A percentile compares a stretch with the other conserved stretches of the same genome.
phyloP scores from a whole-genome alignment of 2,113 vertebrate genomes.

The Ceyx cyanopectus region DNA sequence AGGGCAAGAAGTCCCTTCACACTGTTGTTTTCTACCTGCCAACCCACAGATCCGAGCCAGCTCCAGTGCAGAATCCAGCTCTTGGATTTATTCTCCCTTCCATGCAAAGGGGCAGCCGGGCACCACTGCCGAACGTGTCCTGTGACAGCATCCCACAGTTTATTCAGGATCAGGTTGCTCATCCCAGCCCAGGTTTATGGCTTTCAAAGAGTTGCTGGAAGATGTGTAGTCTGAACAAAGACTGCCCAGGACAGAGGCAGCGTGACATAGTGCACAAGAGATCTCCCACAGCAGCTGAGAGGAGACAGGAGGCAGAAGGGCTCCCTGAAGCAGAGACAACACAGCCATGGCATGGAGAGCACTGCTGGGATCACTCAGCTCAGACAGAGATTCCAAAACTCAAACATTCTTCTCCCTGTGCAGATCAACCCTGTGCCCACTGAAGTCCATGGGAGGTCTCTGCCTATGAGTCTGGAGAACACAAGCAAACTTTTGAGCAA shows the following conservation, averaged over 20 bases:
- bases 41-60: not conserved
- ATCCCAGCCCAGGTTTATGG: not conserved
- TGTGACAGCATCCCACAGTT: not conserved
- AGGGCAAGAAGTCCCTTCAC: constrained; percentile 15
- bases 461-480: not conserved
- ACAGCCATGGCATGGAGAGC: not conserved
- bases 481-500: not conserved
- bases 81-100: not conserved
- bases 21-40: constrained; percentile 21
- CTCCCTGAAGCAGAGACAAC: not conserved
- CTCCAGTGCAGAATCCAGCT: not conserved
- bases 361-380: not conserved
- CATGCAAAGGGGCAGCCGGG: not conserved
- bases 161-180: not conserved
- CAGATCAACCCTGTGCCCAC: rapidly evolving
- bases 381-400: not conserved
- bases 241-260: not conserved
- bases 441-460: not conserved
- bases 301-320: not conserved
- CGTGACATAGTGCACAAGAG: not conserved
- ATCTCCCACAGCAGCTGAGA: not conserved
- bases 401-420: not conserved
- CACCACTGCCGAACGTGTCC: not conserved
- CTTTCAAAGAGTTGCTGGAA: not conserved
- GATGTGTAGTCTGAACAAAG: not conserved